Evolutionary conservation across 2,113 vertebrate genomes (phyloP).

Genomic region (Pteropus alecto): DNA sequence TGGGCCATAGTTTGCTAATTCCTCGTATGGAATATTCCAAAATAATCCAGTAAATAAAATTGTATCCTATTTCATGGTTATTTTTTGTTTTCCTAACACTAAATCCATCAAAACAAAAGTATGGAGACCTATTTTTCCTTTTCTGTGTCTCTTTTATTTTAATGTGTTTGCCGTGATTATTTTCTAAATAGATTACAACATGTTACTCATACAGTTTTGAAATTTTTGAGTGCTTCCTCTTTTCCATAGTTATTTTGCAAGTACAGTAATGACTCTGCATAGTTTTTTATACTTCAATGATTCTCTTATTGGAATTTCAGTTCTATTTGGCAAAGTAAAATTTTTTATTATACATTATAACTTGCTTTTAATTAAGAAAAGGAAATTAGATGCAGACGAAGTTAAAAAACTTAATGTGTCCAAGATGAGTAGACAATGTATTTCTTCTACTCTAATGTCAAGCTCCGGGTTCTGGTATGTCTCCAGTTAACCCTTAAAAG

Average conservation of each 20-base stretch:
- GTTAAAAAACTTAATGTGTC: neutral
- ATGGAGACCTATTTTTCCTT: neutral
- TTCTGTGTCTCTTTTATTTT: neutral
- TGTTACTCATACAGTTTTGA: neutral
- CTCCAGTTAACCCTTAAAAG: neutral
- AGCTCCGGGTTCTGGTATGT: neutral
- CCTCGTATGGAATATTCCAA: neutral
- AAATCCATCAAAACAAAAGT: neutral
- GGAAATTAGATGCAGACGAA: neutral
- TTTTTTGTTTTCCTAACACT: neutral
- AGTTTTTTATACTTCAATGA: neutral
- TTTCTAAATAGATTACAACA: neutral
- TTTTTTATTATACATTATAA: neutral
- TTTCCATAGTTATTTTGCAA: neutral
- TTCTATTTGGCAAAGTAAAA: neutral
- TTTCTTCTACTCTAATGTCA: neutral
- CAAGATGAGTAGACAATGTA: neutral
- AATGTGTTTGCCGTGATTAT: neutral
- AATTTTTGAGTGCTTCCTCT: constrained; percentile 8
- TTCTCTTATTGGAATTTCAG: neutral
- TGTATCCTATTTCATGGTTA: neutral
- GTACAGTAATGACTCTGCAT: neutral
- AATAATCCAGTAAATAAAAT: neutral
- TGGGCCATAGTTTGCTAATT: neutral
- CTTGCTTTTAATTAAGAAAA: constrained; percentile 20